A percentile compares a stretch with the other conserved stretches of the same genome.
Evolutionary conservation across 1,140 invertebrate genomes (phyloP).

Genomic region (Euura lappo): DNA sequence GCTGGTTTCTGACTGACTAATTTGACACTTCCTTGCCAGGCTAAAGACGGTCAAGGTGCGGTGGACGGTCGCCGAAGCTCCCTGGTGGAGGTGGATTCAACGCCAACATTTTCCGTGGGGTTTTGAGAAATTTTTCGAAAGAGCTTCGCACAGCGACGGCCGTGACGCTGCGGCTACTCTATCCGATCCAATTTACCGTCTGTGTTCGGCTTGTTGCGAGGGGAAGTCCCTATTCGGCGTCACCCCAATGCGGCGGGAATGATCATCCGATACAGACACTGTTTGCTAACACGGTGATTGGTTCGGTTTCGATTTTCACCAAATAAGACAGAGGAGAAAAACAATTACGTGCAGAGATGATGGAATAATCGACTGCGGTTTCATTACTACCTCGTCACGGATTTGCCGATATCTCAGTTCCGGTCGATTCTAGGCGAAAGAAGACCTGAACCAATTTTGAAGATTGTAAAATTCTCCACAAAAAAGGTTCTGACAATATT

Average conservation of each 20-base stretch:
- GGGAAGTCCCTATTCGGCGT: not conserved
- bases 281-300: not conserved
- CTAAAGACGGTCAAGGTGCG: not conserved
- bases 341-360: not conserved
- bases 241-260: not conserved
- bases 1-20: constrained; percentile 26
- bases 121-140: too few species aligned
- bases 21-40: constrained; percentile 23
- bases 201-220: not conserved
- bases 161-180: not conserved
- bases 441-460: too few species aligned
- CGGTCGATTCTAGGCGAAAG: too few species aligned
- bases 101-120: too few species aligned
- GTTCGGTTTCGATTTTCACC: not conserved
- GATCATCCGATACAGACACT: not conserved
- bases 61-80: not conserved
- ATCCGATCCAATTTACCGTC: not conserved
- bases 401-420: too few species aligned
- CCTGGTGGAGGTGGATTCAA: not conserved
- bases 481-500: too few species aligned
- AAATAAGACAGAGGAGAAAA: not conserved
- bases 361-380: not conserved
- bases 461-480: too few species aligned
- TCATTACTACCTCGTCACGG: too few species aligned
- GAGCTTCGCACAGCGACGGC: not conserved